A percentile compares a stretch with the other conserved stretches of the same genome.
Conservation (phyloP, 2,888 invertebrate genomes). For the Scaptomyza flava region DNA sequence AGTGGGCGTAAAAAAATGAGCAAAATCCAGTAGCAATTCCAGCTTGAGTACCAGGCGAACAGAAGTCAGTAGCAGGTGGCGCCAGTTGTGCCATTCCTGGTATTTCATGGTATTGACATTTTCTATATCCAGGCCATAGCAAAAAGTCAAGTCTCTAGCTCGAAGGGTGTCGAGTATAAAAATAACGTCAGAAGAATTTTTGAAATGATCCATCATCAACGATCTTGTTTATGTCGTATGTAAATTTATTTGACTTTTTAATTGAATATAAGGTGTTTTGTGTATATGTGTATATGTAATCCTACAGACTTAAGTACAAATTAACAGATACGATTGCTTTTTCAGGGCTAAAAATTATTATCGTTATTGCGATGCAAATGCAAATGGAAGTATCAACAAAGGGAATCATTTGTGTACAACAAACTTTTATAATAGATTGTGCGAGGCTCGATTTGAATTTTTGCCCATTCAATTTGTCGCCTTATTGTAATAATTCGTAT, state of each 20-base stretch:
- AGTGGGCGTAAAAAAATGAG: too few relatives aligned
- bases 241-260: slow-evolving; percentile 64
- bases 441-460: slow-evolving; percentile 42
- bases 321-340: slow-evolving; percentile 62
- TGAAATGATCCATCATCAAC: too few relatives aligned
- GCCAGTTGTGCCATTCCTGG: too few relatives aligned
- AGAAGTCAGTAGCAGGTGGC: too few relatives aligned
- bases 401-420: slow-evolving; percentile 28
- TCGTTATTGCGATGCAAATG: slow-evolving; percentile 57
- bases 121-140: too few relatives aligned
- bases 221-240: slow-evolving; percentile 19
- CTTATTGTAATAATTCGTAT: slow-evolving; percentile 26
- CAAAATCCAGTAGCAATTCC: too few relatives aligned
- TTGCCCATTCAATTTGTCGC: slow-evolving; percentile 27
- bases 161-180: too few relatives aligned
- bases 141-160: too few relatives aligned
- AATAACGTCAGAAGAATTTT: too few relatives aligned
- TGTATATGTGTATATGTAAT: slow-evolving; percentile 4
- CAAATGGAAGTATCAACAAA: slow-evolving; percentile 56
- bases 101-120: too few relatives aligned
- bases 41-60: too few relatives aligned
- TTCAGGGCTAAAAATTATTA: slow-evolving; percentile 57
- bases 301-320: slow-evolving; percentile 69
- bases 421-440: slow-evolving; percentile 44
- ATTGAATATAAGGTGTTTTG: slow-evolving; percentile 37